Evolutionary conservation across 2,797 vertebrate species (phyloP).

Genomic region (Aselliscus stoliczkanus): DNA sequence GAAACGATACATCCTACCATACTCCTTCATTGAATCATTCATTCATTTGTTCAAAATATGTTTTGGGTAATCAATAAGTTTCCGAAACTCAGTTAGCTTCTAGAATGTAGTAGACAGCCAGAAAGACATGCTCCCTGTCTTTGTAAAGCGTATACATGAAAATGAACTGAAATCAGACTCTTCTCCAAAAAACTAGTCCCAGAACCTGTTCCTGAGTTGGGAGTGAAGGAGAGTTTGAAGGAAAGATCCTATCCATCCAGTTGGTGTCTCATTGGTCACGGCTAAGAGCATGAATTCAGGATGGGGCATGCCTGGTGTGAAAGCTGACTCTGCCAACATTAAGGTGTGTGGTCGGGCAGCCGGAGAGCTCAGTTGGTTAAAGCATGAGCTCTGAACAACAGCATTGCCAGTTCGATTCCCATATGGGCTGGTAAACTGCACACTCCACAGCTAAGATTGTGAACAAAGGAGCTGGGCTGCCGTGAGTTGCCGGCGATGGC

Average conservation of each 20-base stretch:
- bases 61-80: background rate
- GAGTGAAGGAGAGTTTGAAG: background rate
- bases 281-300: background rate
- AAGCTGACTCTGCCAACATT: background rate
- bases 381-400: no score
- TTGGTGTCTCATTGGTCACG: background rate
- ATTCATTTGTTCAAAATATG: background rate
- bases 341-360: background rate
- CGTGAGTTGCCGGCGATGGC: no score
- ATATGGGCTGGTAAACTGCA: no score
- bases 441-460: no score
- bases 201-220: background rate
- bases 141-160: background rate
- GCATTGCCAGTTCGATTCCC: no score
- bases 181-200: background rate
- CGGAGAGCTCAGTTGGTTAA: no score
- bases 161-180: constrained; percentile 4
- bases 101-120: background rate
- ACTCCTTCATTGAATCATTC: background rate
- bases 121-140: background rate
- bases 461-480: no score
- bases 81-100: background rate
- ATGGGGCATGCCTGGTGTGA: background rate
- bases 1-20: background rate
- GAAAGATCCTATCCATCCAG: background rate